Conservation (phyloP, 2,797 vertebrate species). For the Sparus aurata region DNA sequence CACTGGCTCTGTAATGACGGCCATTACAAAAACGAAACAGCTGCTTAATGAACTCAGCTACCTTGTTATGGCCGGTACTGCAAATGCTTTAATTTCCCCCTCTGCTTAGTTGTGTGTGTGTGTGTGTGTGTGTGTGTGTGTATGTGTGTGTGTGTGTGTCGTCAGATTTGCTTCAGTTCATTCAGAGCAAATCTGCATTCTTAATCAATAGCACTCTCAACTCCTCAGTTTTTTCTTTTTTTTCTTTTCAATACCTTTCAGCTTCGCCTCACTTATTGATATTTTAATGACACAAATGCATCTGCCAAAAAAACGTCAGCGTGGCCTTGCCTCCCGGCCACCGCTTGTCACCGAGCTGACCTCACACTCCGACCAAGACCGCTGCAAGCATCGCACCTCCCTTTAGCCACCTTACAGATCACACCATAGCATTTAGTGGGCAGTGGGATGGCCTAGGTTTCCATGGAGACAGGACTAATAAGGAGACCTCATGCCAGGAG, state of each 20-base stretch:
- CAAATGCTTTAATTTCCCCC: slow-evolving; percentile 62
- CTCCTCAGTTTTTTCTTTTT: neutral
- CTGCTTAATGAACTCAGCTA: slow-evolving; percentile 74
- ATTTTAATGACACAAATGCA: slow-evolving; percentile 60
- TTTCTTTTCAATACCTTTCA: slow-evolving; percentile 21
- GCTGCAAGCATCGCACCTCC: slow-evolving; percentile 62
- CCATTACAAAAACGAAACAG: slow-evolving; percentile 73
- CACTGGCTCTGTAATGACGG: slow-evolving; percentile 65
- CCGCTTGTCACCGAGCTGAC: slow-evolving; percentile 56
- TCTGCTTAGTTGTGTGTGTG: slow-evolving; percentile 39
- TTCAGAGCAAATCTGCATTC: slow-evolving; percentile 70
- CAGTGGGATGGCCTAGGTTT: slow-evolving; percentile 67
- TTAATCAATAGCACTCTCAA: slow-evolving; percentile 68
- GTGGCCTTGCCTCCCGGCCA: slow-evolving; percentile 57
- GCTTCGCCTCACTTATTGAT: slow-evolving; percentile 50
- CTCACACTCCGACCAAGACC: slow-evolving; percentile 55
- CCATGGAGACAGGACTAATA: slow-evolving; percentile 76
- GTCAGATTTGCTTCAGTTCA: slow-evolving; percentile 71
- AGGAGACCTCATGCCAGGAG: slow-evolving; percentile 68
- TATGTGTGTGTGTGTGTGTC: slow-evolving; percentile 67
- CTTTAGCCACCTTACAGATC: slow-evolving; percentile 58
- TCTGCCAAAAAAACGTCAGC: slow-evolving; percentile 41
- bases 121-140: too few relatives aligned
- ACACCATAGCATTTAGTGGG: slow-evolving; percentile 67
- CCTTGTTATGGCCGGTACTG: slow-evolving; percentile 67